Conservation (phyloP, 2,888 invertebrate species). For the Mamestra brassicae region DNA sequence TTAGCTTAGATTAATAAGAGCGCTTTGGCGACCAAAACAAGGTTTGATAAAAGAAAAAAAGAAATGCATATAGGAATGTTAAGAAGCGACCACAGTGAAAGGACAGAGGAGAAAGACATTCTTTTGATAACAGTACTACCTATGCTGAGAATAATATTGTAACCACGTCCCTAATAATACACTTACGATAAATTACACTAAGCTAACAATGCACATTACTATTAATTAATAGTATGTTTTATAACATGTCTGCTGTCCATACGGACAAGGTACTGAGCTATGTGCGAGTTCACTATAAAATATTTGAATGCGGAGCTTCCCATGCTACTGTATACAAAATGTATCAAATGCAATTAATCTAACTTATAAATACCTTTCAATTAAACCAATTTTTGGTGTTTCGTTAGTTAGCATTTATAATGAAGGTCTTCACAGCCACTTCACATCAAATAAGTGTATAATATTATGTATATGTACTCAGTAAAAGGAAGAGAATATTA, state of each 20-base stretch:
- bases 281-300: slow-evolving; percentile 81
- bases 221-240: slow-evolving; percentile 81
- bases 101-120: slow-evolving; percentile 79
- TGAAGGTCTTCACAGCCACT: slow-evolving; percentile 89
- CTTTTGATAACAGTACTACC: slow-evolving; percentile 76
- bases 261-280: slow-evolving; percentile 86
- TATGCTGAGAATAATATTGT: slow-evolving; percentile 76
- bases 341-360: slow-evolving; percentile 79
- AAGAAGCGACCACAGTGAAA: slow-evolving; percentile 85
- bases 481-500: slow-evolving; percentile 74
- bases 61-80: slow-evolving; percentile 86
- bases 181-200: slow-evolving; percentile 89
- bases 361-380: slow-evolving; percentile 81
- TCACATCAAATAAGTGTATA: slow-evolving; percentile 78
- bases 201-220: slow-evolving; percentile 88
- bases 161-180: slow-evolving; percentile 87
- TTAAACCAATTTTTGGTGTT: slow-evolving; percentile 85
- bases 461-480: slow-evolving; percentile 73
- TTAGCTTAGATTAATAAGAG: slow-evolving; percentile 70
- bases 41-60: slow-evolving; percentile 72
- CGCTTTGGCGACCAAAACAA: slow-evolving; percentile 72
- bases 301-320: slow-evolving; percentile 76
- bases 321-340: slow-evolving; percentile 76
- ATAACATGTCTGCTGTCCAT: slow-evolving; percentile 83
- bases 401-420: slow-evolving; percentile 76